Base-by-base conservation (phyloP, 2,113 vertebrate species). In the Callithrix jacchus region DNA sequence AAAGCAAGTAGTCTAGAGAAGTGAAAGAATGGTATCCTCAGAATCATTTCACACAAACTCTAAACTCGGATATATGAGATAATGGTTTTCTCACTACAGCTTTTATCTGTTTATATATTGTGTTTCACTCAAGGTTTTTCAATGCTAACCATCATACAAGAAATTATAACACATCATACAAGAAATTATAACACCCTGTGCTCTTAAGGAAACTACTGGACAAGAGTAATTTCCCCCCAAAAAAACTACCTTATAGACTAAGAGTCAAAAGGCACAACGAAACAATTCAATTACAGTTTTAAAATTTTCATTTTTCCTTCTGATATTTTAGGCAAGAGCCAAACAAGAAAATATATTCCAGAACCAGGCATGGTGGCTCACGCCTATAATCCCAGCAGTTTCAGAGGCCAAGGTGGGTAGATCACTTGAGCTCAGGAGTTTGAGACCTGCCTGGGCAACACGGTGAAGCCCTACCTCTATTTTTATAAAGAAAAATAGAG, bases 251-350 rank as follows among this genome's bases (percentile, higher is more conserved):
- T 73, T 25, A 20, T 66, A 35, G 94, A 82, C 71, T n/a, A 87
- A 89, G 73, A 89, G 70, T 91, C 56, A 94, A 90, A 93, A 77
- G 37, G 84, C 49, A 95, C 12, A 76, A 89, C 76, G 17, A 5
- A 87, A 45, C 45, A 81, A 81, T 58, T 79, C 20, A 80, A 52
- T 8, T 49, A 5, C 20, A 52, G 10, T 58, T 71, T 56, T 80
- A 64, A 52, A 45, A 54, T 70, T 71, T 80, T 52, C 30, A 54
- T 68, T 61, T 89, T 68, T 87, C 83, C 30, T 89, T 85, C 66
- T 81, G 30, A 37, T 52, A 86, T 91, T 87, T 91, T 61, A 87
- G 83, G 84, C 58, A 87, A 90, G 58, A 35, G 21, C 42, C 35
- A 64, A 9, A 2, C 20, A 27, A 82, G 47, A 23, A 93, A 66